Evolutionary conservation across 2,888 invertebrate species (phyloP).

Genomic region (Pemphredon lugubris): DNA sequence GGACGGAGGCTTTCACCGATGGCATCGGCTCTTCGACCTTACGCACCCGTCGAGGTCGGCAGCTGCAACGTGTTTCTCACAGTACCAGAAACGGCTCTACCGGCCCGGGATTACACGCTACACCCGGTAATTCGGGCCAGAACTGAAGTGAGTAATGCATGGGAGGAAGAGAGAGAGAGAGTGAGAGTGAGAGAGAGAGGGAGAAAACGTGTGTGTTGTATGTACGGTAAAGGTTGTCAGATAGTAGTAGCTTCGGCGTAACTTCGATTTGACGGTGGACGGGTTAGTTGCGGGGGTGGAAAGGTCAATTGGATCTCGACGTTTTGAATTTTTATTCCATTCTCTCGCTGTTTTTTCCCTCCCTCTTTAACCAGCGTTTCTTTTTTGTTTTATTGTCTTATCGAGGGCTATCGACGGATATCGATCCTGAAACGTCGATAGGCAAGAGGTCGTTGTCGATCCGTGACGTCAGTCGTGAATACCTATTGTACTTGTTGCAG

Average conservation of each 20-base stretch:
- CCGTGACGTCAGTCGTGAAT: constrained; percentile 67
- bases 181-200: too few relatives aligned
- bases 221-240: too few relatives aligned
- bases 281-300: too few relatives aligned
- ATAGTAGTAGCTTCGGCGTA: too few relatives aligned
- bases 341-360: neutral
- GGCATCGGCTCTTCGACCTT: constrained; percentile 52
- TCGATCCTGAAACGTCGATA: constrained; percentile 66
- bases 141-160: constrained; percentile 47
- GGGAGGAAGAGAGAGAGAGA: neutral
- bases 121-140: constrained; percentile 45
- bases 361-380: too few relatives aligned
- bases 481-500: constrained; percentile 74
- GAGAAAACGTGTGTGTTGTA: too few relatives aligned
- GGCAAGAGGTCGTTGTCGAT: constrained; percentile 68
- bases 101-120: constrained; percentile 34
- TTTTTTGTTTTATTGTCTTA: constrained; percentile 31
- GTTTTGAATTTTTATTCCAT: too few relatives aligned
- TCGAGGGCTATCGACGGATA: constrained; percentile 63
- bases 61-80: constrained; percentile 21
- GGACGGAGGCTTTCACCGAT: constrained; percentile 47
- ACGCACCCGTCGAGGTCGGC: constrained; percentile 54
- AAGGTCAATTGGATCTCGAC: too few relatives aligned
- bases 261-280: too few relatives aligned
- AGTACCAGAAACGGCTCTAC: constrained; percentile 39